Evolutionary conservation across 2,888 invertebrate species (phyloP).

Genomic region (Drosophila demipolita): DNA sequence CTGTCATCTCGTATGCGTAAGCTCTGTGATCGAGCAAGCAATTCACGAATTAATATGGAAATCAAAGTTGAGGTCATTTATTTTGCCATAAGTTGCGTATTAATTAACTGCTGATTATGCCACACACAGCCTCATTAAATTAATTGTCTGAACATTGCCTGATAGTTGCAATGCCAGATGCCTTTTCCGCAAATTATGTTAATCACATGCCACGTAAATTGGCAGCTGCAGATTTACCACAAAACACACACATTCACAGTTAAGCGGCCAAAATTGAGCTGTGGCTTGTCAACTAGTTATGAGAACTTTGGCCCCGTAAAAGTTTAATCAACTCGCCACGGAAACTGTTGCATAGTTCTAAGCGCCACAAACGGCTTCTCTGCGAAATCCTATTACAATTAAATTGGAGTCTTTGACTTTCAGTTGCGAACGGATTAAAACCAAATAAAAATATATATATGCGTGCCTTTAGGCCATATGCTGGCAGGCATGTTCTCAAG

Average conservation of each 20-base stretch:
- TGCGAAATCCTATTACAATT: slow-evolving; percentile 31
- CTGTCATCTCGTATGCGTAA: slow-evolving; percentile 40
- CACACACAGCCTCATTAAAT: slow-evolving; percentile 26
- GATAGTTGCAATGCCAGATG: slow-evolving; percentile 6
- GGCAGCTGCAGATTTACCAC: slow-evolving; percentile 33
- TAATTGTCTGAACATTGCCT: slow-evolving; percentile 55
- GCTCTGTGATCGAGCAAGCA: slow-evolving; percentile 28
- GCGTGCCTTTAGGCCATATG: slow-evolving; percentile 40
- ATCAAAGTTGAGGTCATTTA: slow-evolving; percentile 50
- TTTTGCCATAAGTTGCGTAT: slow-evolving; percentile 26
- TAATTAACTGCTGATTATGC: slow-evolving; percentile 67
- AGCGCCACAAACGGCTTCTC: slow-evolving; percentile 3
- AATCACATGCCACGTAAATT: slow-evolving; percentile 37
- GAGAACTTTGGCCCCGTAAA: background rate
- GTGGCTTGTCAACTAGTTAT: slow-evolving; percentile 32
- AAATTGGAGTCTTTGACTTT: slow-evolving; percentile 24
- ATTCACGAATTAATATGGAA: slow-evolving; percentile 77
- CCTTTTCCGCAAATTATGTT: slow-evolving; percentile 44
- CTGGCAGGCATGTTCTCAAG: slow-evolving; percentile 33
- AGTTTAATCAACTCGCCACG: background rate
- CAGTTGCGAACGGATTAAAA: slow-evolving; percentile 45
- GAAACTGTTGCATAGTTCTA: slow-evolving; percentile 35
- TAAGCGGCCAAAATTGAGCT: slow-evolving; percentile 21
- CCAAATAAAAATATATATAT: background rate
- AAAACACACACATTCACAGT: slow-evolving; percentile 2